Conservation (phyloP, 2,797 vertebrate genomes). For the Falco biarmicus region DNA sequence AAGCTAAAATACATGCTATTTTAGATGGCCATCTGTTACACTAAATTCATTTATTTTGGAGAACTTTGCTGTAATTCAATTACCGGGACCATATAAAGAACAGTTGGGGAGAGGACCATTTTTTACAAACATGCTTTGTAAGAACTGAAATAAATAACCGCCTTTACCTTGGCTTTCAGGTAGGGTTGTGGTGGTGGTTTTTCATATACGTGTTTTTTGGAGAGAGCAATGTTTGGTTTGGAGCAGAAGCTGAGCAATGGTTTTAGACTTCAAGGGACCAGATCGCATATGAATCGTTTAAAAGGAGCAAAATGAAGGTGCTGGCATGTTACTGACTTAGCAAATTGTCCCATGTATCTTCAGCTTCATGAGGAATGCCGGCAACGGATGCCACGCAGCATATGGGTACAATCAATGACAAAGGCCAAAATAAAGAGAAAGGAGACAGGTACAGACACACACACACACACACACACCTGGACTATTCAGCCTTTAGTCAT, state of each 20-base stretch:
- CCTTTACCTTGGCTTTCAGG: neutral
- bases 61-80: slow-evolving; percentile 61
- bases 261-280: neutral
- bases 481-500: neutral
- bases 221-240: neutral
- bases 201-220: neutral
- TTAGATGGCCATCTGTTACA: slow-evolving; percentile 63
- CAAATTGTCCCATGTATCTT: neutral
- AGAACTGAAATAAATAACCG: neutral
- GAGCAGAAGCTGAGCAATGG: neutral
- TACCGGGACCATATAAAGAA: slow-evolving; percentile 12
- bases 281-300: neutral
- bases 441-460: too few species aligned
- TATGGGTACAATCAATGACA: neutral
- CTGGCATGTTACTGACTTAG: neutral
- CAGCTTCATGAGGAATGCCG: neutral
- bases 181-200: neutral
- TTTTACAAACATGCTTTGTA: neutral
- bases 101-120: neutral
- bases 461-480: too few species aligned
- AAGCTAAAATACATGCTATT: slow-evolving; percentile 49
- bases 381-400: neutral
- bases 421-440: neutral
- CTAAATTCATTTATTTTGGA: slow-evolving; percentile 62
- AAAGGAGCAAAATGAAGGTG: neutral